Percentiles rank a stretch among this genome's conserved stretches.
phyloP scores from a whole-genome alignment of 2,113 vertebrate species.

The Falco punctatus region DNA sequence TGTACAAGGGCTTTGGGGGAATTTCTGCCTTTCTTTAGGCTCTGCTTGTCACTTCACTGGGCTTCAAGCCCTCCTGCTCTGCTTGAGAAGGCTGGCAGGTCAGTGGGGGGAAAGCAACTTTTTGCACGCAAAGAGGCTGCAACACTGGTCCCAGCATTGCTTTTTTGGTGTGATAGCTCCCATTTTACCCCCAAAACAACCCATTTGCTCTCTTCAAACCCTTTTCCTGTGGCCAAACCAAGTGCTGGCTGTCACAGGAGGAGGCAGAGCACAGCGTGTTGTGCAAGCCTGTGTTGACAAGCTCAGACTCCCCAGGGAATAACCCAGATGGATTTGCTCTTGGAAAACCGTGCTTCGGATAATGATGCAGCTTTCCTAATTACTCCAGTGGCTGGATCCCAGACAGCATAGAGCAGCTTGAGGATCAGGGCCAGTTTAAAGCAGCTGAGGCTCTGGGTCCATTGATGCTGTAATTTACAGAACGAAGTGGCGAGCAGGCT shows the following conservation, averaged over 20 bases:
- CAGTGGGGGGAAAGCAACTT: not conserved
- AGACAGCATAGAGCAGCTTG: not conserved
- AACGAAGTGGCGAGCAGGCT: rapidly evolving
- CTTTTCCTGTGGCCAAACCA: not conserved
- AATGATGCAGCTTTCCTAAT: not conserved
- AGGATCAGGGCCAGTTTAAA: not conserved
- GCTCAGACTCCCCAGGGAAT: not conserved
- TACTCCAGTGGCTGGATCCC: not conserved
- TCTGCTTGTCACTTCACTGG: not conserved
- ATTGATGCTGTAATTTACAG: not conserved
- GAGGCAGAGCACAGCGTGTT: not conserved
- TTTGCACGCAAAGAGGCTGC: not conserved
- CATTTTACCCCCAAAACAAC: rapidly evolving
- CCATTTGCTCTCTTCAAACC: rapidly evolving
- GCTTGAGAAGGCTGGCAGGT: not conserved
- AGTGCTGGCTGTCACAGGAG: rapidly evolving
- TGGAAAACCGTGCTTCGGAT: not conserved
- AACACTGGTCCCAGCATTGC: not conserved
- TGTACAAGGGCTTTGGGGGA: not conserved
- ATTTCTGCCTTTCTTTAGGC: not conserved
- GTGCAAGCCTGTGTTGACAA: not conserved
- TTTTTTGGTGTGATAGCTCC: rapidly evolving
- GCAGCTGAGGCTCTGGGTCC: not conserved
- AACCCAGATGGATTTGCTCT: constrained; percentile 1
- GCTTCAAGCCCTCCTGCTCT: not conserved